Conservation (phyloP, 2,113 vertebrate species). For the Perca flavescens region DNA sequence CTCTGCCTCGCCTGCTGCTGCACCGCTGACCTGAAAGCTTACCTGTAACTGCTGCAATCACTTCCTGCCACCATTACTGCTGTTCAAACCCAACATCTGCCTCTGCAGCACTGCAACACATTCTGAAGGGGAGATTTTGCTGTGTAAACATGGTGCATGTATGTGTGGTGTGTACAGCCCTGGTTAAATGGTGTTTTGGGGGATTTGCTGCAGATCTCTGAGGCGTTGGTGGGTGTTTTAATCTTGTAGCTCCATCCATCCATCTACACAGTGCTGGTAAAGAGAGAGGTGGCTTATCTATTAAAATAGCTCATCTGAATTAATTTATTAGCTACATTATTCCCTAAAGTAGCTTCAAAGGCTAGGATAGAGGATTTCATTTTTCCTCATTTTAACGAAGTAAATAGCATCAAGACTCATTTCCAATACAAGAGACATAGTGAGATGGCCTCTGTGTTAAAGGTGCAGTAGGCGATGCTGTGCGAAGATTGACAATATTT, state of each 20-base stretch:
- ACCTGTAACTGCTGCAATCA: background rate
- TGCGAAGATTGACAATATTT: too few species aligned
- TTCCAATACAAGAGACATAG: background rate
- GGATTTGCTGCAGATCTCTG: conserved; percentile 36
- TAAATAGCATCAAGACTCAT: background rate
- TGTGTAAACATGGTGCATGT: background rate
- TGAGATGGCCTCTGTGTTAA: background rate
- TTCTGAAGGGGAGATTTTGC: background rate
- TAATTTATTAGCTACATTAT: background rate
- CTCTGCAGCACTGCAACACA: conserved; percentile 13
- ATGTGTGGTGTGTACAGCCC: background rate
- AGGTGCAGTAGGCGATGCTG: background rate
- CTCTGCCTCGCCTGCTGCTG: background rate
- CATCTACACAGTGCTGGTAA: conserved; percentile 28
- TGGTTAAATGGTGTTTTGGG: conserved; percentile 41
- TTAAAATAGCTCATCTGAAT: conserved; percentile 7
- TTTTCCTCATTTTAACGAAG: background rate
- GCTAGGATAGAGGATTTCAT: background rate
- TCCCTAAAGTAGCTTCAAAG: conserved; percentile 24
- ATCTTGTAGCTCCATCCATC: conserved; percentile 41
- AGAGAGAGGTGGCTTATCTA: conserved; percentile 22
- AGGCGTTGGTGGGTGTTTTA: conserved; percentile 52
- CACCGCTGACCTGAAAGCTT: background rate
- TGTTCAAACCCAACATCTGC: background rate
- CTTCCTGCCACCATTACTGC: background rate